Conservation (phyloP, 2,113 vertebrate species). For the Theristicus caerulescens region DNA sequence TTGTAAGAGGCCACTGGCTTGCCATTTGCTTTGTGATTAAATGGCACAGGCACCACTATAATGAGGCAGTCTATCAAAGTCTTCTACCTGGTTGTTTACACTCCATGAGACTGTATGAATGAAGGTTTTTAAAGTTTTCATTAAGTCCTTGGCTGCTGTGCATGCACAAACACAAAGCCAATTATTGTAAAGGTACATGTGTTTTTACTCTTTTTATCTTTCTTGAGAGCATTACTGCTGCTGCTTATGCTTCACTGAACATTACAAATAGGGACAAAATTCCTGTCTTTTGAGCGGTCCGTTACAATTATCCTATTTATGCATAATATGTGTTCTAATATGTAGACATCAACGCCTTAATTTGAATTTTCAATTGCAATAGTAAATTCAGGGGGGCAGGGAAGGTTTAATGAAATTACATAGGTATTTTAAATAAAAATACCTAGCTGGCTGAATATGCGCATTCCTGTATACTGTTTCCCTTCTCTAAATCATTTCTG, state of each 20-base stretch:
- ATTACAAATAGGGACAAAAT: neutral
- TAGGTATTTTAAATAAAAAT: neutral
- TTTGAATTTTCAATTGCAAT: conserved; percentile 21
- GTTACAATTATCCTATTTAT: conserved; percentile 6
- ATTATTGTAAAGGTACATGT: conserved; percentile 53
- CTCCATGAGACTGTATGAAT: conserved; percentile 37
- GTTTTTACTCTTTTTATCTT: conserved; percentile 42
- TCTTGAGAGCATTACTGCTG: conserved; percentile 14
- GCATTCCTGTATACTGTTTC: neutral
- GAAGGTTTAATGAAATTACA: neutral
- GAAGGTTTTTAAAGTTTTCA: conserved; percentile 56
- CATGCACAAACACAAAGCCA: conserved; percentile 51
- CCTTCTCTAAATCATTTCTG: neutral
- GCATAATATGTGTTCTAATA: neutral
- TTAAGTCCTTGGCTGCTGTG: conserved; percentile 54
- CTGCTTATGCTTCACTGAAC: conserved; percentile 18
- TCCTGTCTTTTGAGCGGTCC: neutral
- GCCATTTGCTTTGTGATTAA: conserved; percentile 27
- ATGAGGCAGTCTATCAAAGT: conserved; percentile 59
- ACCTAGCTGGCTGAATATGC: neutral
- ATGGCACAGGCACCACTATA: conserved; percentile 4
- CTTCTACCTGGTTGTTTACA: conserved; percentile 56
- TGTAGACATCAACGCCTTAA: neutral
- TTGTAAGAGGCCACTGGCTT: conserved; percentile 21
- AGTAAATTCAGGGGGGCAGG: neutral